Evolutionary conservation across 2,113 vertebrate species (phyloP), one percentile per base, ranked within the genome.

Genomic region (Myrmecobius fasciatus): DNA sequence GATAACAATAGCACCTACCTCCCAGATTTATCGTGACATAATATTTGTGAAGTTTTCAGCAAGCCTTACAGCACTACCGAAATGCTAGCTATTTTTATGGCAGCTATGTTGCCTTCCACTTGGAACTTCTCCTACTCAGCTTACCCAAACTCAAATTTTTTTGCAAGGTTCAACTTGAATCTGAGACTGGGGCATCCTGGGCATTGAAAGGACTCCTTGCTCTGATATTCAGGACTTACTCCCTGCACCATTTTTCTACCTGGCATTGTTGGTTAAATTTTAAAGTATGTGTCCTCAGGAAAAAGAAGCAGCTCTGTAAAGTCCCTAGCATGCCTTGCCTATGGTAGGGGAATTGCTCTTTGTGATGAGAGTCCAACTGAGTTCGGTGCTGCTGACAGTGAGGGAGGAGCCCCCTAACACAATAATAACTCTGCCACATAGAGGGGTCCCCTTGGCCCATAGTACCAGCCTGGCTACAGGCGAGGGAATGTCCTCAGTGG

Each of bases 261-360:
- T 36, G 52, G 49, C 17, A 43, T 60, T 67, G 31, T 17, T 91
- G 26, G 53, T 46, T 51, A 90, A 8, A 48, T 90, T 90, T 49
- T 36, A 94, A 46, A 88, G 22, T 67, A 25, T 93, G 56, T 93
- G 11, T 93, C 20, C 90, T 95, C 53, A 91, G 93, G 83, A 51
- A 26, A 51, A 94, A 31, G 2, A 25, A 89, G 26, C 53, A 54
- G 25, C 25, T 26, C 54, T 56, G 25, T 56, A 26, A 1, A 26
- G 54, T 8, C 25, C 2, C n/a, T 51, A 53, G 49, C 48, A 91
- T 11, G 75, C 94, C 48, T 47, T 92, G 93, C 93, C 7, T 48
- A 94, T 52, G 94, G 75, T 89, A 36, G 31, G 12, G 60, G 60
- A 36, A 2, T 67, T 14, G 17, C 60, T 67, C 14, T 67, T 28